A percentile compares a stretch with the other conserved stretches of the same genome.
Evolutionary conservation across 2,888 invertebrate species (phyloP).

Genomic region (Plutella xylostella): DNA sequence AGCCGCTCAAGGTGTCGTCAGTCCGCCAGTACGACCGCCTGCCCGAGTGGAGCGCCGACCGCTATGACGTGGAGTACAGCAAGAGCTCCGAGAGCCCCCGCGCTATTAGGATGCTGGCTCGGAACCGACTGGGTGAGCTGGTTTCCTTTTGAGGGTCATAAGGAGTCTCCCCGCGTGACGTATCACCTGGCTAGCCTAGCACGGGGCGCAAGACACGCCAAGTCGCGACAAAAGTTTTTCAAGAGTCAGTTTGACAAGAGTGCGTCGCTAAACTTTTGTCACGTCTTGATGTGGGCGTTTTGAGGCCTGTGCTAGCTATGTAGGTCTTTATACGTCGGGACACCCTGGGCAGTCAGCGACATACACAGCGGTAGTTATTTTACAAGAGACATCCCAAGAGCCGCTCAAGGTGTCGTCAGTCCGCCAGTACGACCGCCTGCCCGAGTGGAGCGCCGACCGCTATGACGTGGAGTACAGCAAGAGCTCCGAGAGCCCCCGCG

Average conservation of each 20-base stretch:
- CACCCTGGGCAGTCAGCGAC: too few relatives aligned
- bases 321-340: too few relatives aligned
- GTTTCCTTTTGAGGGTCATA: too few relatives aligned
- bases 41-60: constrained; percentile 48
- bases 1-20: constrained; percentile 50
- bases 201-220: too few relatives aligned
- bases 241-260: too few relatives aligned
- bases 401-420: constrained; percentile 51
- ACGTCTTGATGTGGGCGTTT: too few relatives aligned
- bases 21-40: constrained; percentile 52
- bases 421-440: constrained; percentile 50
- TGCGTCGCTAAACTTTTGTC: too few relatives aligned
- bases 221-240: too few relatives aligned
- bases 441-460: constrained; percentile 51
- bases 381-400: constrained; percentile 43
- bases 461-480: constrained; percentile 46
- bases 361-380: too few relatives aligned
- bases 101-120: constrained; percentile 40
- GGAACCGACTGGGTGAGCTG: constrained; percentile 38
- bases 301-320: too few relatives aligned
- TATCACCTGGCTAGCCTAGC: too few relatives aligned
- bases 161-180: too few relatives aligned
- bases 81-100: constrained; percentile 45
- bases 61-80: constrained; percentile 44
- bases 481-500: constrained; percentile 43